Base-by-base conservation (phyloP, 2,888 invertebrate genomes). In the Rosalia funebris region DNA sequence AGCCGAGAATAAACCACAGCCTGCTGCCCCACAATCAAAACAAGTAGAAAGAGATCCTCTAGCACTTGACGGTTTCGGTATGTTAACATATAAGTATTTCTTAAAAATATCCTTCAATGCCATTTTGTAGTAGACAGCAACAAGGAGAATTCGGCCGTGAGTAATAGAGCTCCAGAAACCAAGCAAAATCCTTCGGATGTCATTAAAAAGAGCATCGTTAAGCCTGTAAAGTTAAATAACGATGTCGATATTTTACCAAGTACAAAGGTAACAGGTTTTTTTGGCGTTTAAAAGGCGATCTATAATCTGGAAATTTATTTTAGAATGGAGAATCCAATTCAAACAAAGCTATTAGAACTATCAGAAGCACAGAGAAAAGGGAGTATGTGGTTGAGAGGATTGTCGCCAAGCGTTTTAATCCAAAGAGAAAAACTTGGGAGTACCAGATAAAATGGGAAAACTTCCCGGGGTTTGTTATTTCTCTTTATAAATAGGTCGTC, bases 381-480 rank as follows among this genome's bases (percentile, higher is more conserved):
- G 91, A 93, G 77, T 91, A 87, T 75, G 86, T 87, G 0, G 91
- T 93, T 0, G 93, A 93, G 79, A 92, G 91, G 82, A 93, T 94
- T 63, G 85, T 93, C 44, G 92, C 92, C 20, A 92, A 93, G 80
- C 84, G 93, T 39, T 92, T 90, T 79, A 93, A 93, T 83, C 90
- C 92, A 4, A 84, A 89, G 11, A 84, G 83, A 70, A 90, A 90
- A 77, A 89, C 89, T 72, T 90, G 90, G 68, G 93, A 93, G 81
- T 94, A 93, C 81, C 83, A 93, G 73, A 86, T 94, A 47, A 94
- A 93, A 80, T 94, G 93, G 93, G 92, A 93, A 77, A 90, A 91
- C 45, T 90, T 89, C 72, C 85, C 89, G 16, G 89, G 90, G 88
- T 67, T 53, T 47, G 34, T 17, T 17, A 20, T 20, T 25, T 11